These are phyloP conservation scores for Silvanus unidentatus DNA, from an alignment of 2,888 invertebrate species.

Conservation along the genomic window DNA sequence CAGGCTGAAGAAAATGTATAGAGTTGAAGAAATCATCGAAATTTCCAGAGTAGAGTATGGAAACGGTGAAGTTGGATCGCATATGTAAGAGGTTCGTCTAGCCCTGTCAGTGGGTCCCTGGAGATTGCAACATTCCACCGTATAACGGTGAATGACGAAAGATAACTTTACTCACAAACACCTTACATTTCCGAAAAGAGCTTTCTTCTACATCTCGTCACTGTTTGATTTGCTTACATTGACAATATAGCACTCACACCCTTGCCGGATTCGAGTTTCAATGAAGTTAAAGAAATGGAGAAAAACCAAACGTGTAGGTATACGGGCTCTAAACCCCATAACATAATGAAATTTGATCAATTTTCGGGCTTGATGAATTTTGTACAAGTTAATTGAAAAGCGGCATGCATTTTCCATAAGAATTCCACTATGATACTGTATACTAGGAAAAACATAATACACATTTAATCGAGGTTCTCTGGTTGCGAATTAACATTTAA, in stretches of 20 bases:
- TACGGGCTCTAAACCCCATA: too few species aligned
- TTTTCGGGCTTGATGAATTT: too few species aligned
- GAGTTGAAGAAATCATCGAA: too few species aligned
- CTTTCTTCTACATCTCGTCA: slow-evolving; percentile 31
- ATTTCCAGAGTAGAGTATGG: too few species aligned
- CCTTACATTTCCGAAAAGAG: slow-evolving; percentile 32
- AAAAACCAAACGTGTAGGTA: slow-evolving; percentile 1
- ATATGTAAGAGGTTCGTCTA: slow-evolving; percentile 35
- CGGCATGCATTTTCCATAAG: too few species aligned
- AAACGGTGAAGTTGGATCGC: too few species aligned
- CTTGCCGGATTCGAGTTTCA: slow-evolving; percentile 17
- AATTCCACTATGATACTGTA: too few species aligned
- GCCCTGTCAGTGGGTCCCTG: slow-evolving; percentile 35
- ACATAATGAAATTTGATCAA: too few species aligned
- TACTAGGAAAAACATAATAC: background rate
- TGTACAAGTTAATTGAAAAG: too few species aligned
- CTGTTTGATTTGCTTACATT: slow-evolving; percentile 37
- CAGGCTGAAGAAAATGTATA: too few species aligned
- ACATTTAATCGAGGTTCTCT: background rate
- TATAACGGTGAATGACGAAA: slow-evolving; percentile 40
- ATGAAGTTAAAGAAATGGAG: background rate
- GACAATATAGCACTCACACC: slow-evolving; percentile 26
- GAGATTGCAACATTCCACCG: slow-evolving; percentile 33
- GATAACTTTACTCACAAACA: slow-evolving; percentile 39
- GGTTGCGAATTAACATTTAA: background rate